These are phyloP conservation scores for Anarhynchus alexandrinus DNA, from an alignment of 2,113 vertebrate genomes.

Conservation along the genomic window DNA sequence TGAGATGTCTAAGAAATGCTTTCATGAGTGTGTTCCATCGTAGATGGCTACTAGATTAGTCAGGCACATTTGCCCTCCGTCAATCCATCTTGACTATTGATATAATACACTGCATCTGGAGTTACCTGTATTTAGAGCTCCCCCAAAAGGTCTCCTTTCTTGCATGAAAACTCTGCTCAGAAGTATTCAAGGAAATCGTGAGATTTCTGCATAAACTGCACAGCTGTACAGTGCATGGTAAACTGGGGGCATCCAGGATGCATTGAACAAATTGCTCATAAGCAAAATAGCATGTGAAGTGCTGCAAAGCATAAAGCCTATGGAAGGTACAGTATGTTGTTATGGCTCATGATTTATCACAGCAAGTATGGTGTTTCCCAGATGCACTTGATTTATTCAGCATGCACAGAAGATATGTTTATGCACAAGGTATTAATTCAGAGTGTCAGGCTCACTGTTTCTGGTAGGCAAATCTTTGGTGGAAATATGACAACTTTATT, in stretches of 20 bases:
- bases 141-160: neutral
- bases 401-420: neutral
- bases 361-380: neutral
- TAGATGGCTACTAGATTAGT: neutral
- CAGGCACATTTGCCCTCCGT: neutral
- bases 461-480: neutral
- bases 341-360: neutral
- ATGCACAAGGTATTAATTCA: neutral
- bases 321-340: neutral
- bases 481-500: neutral
- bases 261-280: fast-evolving
- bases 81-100: neutral
- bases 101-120: neutral
- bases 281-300: neutral
- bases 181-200: neutral
- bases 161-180: neutral
- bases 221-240: neutral
- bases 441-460: neutral
- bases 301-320: neutral
- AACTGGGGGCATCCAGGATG: neutral
- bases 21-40: fast-evolving
- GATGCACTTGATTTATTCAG: neutral
- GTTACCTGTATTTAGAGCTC: neutral
- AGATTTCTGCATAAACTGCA: neutral
- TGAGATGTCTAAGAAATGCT: neutral